These are phyloP conservation scores for Sylvia borin DNA, from an alignment of 2,797 vertebrate species.

Conservation along the genomic window DNA sequence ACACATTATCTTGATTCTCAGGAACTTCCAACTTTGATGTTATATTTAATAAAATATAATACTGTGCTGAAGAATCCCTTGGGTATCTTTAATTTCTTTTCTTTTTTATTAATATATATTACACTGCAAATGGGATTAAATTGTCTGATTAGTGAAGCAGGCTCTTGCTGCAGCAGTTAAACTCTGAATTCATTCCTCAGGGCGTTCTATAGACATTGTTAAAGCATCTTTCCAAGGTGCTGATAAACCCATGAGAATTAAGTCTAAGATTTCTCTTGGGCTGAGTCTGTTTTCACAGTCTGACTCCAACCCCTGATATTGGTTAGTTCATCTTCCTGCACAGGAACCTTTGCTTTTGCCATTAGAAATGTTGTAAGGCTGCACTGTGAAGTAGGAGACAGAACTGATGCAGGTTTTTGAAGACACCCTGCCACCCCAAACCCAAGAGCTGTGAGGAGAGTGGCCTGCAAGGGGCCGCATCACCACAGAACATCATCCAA, in stretches of 20 bases:
- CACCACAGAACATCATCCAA: neutral
- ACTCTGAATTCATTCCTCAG: conserved; percentile 54
- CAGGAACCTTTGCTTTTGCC: neutral
- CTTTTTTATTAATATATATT: conserved; percentile 57
- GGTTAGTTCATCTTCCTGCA: neutral
- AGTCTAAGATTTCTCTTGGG: neutral
- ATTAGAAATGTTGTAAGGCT: neutral
- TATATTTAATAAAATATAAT: conserved; percentile 67
- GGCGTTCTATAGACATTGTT: neutral
- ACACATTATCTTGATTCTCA: conserved; percentile 53
- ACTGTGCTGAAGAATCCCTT: conserved; percentile 46
- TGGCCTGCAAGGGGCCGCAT: neutral
- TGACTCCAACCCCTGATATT: neutral
- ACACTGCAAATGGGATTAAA: conserved; percentile 75
- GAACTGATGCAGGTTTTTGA: neutral
- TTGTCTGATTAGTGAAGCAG: conserved; percentile 74
- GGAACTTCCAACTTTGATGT: conserved; percentile 67
- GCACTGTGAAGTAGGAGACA: neutral
- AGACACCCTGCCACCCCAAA: neutral
- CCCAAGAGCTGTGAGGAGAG: neutral
- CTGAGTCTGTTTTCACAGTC: neutral
- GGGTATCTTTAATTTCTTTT: conserved; percentile 68
- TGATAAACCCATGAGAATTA: neutral
- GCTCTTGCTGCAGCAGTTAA: conserved; percentile 60
- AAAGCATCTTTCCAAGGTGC: neutral